Evolutionary conservation across 1,140 invertebrate genomes (phyloP).

Genomic region (Drosophila teissieri): DNA sequence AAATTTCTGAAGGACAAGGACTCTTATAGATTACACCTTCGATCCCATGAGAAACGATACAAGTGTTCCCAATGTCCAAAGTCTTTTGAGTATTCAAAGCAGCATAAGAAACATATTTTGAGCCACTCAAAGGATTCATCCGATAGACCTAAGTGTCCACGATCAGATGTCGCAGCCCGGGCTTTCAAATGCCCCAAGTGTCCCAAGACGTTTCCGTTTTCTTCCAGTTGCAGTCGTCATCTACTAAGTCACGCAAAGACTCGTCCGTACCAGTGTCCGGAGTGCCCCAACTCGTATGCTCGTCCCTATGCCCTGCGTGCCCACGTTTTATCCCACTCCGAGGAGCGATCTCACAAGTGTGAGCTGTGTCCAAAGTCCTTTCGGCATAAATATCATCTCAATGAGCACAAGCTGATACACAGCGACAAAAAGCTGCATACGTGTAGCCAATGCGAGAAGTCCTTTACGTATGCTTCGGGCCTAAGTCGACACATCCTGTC

Average conservation of each 20-base stretch:
- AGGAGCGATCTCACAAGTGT: background rate
- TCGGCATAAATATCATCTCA: background rate
- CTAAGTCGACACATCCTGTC: background rate
- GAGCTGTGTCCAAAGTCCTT: background rate
- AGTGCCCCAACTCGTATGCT: slow-evolving; percentile 1
- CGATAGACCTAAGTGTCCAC: background rate
- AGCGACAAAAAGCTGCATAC: background rate
- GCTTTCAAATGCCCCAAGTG: slow-evolving; percentile 1
- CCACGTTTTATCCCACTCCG: background rate
- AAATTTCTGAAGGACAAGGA: background rate
- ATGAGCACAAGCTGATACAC: background rate
- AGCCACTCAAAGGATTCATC: background rate
- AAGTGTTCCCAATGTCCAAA: background rate
- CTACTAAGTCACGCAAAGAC: background rate
- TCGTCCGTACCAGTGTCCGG: background rate
- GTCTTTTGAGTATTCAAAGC: background rate
- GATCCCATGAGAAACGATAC: background rate
- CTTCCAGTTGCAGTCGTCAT: slow-evolving; percentile 1
- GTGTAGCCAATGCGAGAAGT: background rate
- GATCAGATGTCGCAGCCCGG: background rate
- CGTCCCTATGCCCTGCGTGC: background rate
- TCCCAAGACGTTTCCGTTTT: background rate
- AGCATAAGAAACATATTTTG: background rate
- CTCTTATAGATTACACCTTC: background rate
- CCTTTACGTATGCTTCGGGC: background rate